Evolutionary conservation across 2,888 invertebrate species (phyloP).

Genomic region (Sycophila texana): DNA sequence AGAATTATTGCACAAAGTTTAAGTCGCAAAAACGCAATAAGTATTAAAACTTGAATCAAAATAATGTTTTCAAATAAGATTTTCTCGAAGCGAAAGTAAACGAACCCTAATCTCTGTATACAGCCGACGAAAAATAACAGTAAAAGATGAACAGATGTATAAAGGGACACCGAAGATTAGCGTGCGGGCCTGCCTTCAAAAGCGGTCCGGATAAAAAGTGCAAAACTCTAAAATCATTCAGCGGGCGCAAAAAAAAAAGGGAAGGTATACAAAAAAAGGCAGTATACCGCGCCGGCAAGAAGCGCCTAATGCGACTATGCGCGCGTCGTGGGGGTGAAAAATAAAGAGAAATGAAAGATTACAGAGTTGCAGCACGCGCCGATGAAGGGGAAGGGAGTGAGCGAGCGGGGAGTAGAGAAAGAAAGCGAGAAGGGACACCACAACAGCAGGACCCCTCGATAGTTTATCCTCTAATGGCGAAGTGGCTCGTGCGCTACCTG

Average conservation of each 20-base stretch:
- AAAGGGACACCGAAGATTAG: conserved; percentile 22
- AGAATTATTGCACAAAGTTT: too few relatives aligned
- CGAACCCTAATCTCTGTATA: too few relatives aligned
- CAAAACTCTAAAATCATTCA: conserved; percentile 43
- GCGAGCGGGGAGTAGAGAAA: conserved; percentile 27
- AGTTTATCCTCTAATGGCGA: conserved; percentile 69
- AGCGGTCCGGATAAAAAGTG: conserved; percentile 24
- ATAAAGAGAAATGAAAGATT: conserved; percentile 54
- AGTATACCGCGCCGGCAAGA: conserved; percentile 25
- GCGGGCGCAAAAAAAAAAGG: conserved; percentile 20
- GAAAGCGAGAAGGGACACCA: conserved; percentile 1
- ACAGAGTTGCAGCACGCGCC: conserved; percentile 38
- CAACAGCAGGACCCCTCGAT: conserved; percentile 59
- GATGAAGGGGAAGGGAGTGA: not conserved
- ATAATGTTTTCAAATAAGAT: too few relatives aligned
- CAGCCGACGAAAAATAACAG: not conserved
- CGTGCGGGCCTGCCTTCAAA: not conserved
- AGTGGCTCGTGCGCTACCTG: conserved; percentile 70
- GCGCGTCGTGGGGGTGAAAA: conserved; percentile 29
- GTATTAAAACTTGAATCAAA: not conserved
- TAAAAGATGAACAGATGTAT: conserved; percentile 27
- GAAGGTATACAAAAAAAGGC: not conserved
- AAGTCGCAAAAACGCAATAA: not conserved
- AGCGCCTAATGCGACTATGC: conserved; percentile 29
- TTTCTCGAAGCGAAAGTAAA: too few relatives aligned